Base-by-base conservation (phyloP, 2,113 vertebrate species). In the Platycercus adscitus region DNA sequence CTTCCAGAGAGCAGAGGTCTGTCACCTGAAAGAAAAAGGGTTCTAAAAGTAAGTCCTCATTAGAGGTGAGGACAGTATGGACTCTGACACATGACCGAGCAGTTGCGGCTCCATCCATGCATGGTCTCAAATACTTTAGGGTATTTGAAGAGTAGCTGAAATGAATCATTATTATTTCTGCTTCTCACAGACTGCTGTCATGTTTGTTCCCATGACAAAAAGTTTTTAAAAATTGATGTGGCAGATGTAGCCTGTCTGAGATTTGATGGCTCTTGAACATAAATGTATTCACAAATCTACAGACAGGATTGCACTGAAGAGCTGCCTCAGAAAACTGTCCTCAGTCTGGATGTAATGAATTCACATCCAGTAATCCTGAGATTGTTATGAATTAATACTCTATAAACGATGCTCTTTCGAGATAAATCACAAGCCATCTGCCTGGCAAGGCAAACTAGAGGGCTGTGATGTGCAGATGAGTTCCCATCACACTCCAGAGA, bases 181-280 rank as follows among this genome's bases (percentile, higher is more conserved):
- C 60, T 91, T 79, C 73, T 85, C 69, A 44, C 69, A 81, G 77
- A 76, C 46, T 85, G 85, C 66, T 76, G 63, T 82, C 84, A 49
- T 63, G 46, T 52, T 95, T 85, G 41, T 92, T 89, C 95, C 70
- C 73, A 56, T 75, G 70, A 95, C 65, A 91, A 91, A 64, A 93
- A 61, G 13, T 46, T 84, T 86, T 69, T 3, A 2, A 21, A 55
- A 89, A 65, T 21, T 56, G 23, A 75, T 93, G 84, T 93, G 91
- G 75, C 93, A 95, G 91, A 79, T 94, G 79, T 78, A 83, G 68
- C 68, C 71, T 95, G 93, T 86, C 94, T 95, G 85, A 81, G 71
- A 92, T 86, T 78, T 91, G 76, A 88, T 91, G 71, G 50, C 75
- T 95, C 50, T 82, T 68, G 29, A 88, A 58, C 55, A 80, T 56